Evolutionary conservation across 2,113 vertebrate species (phyloP).

Genomic region (Nesogale talazaci): DNA sequence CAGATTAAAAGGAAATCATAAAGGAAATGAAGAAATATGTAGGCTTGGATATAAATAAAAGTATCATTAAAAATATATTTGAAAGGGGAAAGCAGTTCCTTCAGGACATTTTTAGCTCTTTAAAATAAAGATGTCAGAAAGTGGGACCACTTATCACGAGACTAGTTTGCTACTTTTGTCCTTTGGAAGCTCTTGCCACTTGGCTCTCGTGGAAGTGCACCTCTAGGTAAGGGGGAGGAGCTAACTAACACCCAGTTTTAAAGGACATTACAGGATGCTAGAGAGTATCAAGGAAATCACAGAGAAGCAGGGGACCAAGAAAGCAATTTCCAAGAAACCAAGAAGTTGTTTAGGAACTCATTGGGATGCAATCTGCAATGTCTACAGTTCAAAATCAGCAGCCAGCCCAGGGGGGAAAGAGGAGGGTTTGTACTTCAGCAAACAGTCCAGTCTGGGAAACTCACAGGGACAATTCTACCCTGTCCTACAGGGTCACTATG

Average conservation of each 20-base stretch:
- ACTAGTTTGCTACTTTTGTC: not conserved
- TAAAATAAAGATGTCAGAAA: not conserved
- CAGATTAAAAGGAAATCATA: not conserved
- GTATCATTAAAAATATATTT: not conserved
- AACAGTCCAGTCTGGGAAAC: too few relatives aligned
- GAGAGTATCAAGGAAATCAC: not conserved
- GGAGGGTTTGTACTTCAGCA: too few relatives aligned
- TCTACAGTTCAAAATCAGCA: too few relatives aligned
- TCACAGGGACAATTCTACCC: too few relatives aligned
- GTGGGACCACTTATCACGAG: not conserved
- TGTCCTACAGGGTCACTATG: too few relatives aligned
- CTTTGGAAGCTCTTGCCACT: not conserved
- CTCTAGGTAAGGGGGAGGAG: not conserved
- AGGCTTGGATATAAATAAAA: not conserved
- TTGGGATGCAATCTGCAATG: too few relatives aligned
- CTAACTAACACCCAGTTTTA: not conserved
- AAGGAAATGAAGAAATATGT: not conserved
- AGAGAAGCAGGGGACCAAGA: not conserved
- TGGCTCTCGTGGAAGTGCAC: not conserved
- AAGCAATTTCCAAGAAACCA: not conserved
- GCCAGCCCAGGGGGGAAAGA: too few relatives aligned
- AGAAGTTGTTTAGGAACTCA: not conserved
- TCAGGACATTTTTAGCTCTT: slow-evolving; percentile 20
- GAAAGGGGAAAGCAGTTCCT: not conserved
- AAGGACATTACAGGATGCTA: not conserved